Conservation (phyloP, 2,113 vertebrate species). For the Stictonetta naevosa region DNA sequence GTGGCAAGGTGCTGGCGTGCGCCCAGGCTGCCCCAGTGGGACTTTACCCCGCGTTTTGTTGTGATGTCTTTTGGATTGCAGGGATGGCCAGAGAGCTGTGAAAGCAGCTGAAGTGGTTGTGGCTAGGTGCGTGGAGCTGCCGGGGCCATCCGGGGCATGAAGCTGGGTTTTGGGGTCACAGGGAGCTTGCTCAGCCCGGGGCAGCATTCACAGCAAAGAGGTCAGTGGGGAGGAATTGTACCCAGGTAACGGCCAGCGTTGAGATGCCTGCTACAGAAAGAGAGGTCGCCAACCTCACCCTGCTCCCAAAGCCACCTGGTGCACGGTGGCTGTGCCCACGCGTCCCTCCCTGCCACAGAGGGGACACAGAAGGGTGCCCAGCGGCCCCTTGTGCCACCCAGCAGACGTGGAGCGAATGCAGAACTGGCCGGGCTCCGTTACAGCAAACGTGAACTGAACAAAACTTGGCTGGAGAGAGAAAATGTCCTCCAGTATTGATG, state of each 20-base stretch:
- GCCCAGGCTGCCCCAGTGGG: rapidly evolving
- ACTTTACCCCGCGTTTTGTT: not conserved
- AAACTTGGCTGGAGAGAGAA: not conserved
- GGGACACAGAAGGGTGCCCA: too few species aligned
- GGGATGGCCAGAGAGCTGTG: not conserved
- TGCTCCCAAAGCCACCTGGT: not conserved
- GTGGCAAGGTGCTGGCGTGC: not conserved
- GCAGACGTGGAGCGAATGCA: not conserved
- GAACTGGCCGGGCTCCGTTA: too few species aligned
- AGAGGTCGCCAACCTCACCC: not conserved
- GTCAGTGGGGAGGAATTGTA: too few species aligned
- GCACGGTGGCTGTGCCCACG: not conserved
- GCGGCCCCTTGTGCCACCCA: too few species aligned
- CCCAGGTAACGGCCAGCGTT: too few species aligned
- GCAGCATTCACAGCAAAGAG: too few species aligned
- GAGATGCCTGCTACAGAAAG: not conserved
- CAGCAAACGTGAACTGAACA: not conserved
- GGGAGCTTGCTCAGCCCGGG: too few species aligned
- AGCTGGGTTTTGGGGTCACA: too few species aligned
- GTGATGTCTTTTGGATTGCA: not conserved
- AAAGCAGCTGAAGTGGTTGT: not conserved
- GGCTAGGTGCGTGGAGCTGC: not conserved
- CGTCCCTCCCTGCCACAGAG: too few species aligned
- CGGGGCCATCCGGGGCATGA: too few species aligned
- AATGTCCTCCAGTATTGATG: not conserved